phyloP scores from a whole-genome alignment of 2,888 invertebrate genomes.

The Polyommatus iphigenia region DNA sequence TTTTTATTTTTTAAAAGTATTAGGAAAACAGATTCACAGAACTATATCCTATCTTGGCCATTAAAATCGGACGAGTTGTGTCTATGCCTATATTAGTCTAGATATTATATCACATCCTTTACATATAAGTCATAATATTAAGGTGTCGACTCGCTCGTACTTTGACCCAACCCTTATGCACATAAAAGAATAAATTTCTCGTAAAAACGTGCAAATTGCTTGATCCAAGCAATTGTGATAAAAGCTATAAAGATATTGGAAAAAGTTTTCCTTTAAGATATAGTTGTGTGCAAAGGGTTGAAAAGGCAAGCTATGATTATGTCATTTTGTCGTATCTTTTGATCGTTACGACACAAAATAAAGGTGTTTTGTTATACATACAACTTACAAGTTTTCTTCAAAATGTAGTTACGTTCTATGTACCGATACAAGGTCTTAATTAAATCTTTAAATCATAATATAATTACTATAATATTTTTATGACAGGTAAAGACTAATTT shows the following conservation, averaged over 20 bases:
- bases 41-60: not conserved
- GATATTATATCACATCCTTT: not conserved
- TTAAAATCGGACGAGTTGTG: not conserved
- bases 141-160: constrained; percentile 6
- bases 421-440: too few species aligned
- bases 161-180: constrained; percentile 17
- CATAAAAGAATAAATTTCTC: constrained; percentile 32
- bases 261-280: constrained; percentile 2
- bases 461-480: too few species aligned
- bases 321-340: not conserved
- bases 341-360: not conserved
- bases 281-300: not conserved
- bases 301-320: not conserved
- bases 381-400: too few species aligned
- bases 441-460: too few species aligned
- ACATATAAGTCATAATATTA: not conserved
- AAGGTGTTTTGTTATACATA: not conserved
- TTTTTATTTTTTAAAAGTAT: not conserved
- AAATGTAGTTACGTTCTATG: too few species aligned
- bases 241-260: constrained; percentile 30
- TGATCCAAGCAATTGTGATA: constrained; percentile 31
- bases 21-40: too few species aligned
- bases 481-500: too few species aligned
- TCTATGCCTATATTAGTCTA: not conserved
- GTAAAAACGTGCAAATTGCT: constrained; percentile 32